Percentiles rank a stretch among this genome's conserved stretches.
Evolutionary conservation across 2,113 vertebrate genomes (phyloP).

Genomic region (Spea multiplicata): DNA sequence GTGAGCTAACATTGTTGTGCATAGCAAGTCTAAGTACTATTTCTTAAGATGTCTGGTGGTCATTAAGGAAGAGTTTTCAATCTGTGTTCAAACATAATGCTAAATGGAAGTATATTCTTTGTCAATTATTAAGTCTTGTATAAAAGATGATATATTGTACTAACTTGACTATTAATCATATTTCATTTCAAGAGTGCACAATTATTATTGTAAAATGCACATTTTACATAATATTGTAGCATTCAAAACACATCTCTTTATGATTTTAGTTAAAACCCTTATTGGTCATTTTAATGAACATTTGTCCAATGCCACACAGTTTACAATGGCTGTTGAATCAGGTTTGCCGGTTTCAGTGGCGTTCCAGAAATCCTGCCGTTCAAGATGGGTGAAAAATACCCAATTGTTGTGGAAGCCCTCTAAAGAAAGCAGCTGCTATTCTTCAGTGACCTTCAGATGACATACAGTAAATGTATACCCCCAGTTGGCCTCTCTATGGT

Average conservation of each 20-base stretch:
- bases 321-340: background rate
- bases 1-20: too few relatives aligned
- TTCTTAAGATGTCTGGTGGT: too few relatives aligned
- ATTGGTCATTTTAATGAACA: background rate
- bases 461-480: constrained; percentile 22
- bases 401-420: background rate
- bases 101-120: too few relatives aligned
- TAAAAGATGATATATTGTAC: too few relatives aligned
- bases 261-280: background rate
- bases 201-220: too few relatives aligned
- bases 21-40: too few relatives aligned
- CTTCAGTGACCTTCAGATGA: constrained; percentile 30
- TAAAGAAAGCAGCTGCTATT: background rate
- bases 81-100: too few relatives aligned
- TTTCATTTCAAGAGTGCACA: too few relatives aligned
- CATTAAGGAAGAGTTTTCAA: too few relatives aligned
- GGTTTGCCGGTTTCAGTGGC: background rate
- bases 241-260: background rate
- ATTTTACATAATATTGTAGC: too few relatives aligned
- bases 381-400: background rate
- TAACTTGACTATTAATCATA: too few relatives aligned
- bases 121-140: too few relatives aligned
- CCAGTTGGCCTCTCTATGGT: background rate
- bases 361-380: constrained; percentile 14
- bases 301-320: background rate